phyloP scores from a whole-genome alignment of 2,113 vertebrate genomes.

The Colaptes auratus region DNA sequence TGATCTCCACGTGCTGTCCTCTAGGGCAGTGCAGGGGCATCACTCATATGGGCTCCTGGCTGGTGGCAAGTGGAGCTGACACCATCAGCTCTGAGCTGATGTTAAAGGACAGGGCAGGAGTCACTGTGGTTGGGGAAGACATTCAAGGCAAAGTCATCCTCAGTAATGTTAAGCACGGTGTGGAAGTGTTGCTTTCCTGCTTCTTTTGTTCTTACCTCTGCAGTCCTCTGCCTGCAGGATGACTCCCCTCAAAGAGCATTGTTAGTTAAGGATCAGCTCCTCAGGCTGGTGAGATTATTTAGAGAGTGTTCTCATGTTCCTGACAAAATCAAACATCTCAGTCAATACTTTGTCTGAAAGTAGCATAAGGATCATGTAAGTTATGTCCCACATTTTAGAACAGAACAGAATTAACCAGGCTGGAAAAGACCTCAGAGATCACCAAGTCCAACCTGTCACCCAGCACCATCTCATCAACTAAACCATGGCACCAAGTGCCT shows the following conservation, averaged over 20 bases:
- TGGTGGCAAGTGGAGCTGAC: background rate
- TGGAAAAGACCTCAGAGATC: no score
- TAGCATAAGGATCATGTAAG: constrained; percentile 11
- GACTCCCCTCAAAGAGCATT: background rate
- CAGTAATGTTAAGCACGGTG: background rate
- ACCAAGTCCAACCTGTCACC: no score
- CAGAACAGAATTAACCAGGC: no score
- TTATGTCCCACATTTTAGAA: background rate
- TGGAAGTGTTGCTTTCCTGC: background rate
- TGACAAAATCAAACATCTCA: background rate
- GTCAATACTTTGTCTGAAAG: constrained; percentile 36
- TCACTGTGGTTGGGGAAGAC: background rate
- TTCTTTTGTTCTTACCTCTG: background rate
- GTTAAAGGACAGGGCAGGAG: background rate
- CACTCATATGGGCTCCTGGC: background rate
- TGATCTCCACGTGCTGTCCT: background rate
- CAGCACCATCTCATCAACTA: no score
- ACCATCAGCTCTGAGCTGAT: background rate
- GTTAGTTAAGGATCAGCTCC: background rate
- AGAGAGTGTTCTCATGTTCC: background rate
- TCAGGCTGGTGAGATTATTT: background rate
- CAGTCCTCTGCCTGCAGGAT: background rate
- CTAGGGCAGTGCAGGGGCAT: background rate
- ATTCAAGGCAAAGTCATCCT: background rate
- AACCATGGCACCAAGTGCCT: no score